Evolutionary conservation across 2,888 invertebrate genomes (phyloP).

Genomic region (Eristalis arbustorum): DNA sequence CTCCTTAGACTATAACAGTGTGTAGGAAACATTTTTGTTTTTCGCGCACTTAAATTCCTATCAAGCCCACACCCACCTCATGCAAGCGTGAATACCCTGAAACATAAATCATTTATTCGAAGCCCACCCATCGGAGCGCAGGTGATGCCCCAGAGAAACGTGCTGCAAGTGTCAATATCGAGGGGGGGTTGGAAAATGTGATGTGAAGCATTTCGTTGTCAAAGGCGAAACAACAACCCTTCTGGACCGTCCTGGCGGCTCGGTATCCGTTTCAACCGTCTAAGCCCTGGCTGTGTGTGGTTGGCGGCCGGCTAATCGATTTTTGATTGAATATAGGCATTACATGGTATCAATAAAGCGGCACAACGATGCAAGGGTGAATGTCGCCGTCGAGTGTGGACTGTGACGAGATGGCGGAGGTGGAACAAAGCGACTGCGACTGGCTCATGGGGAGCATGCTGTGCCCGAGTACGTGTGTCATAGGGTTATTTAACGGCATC

Average conservation of each 20-base stretch:
- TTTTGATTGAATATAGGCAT: slow-evolving; percentile 80
- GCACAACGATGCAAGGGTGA: slow-evolving; percentile 54
- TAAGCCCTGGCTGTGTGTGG: slow-evolving; percentile 9
- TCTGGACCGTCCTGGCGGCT: slow-evolving; percentile 26
- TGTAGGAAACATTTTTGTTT: not conserved
- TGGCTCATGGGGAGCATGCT: slow-evolving; percentile 21
- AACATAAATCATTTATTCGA: slow-evolving; percentile 56
- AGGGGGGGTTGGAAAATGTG: slow-evolving; percentile 27
- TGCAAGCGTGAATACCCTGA: slow-evolving; percentile 21
- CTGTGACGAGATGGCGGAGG: slow-evolving; percentile 31
- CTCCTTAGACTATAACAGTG: not conserved
- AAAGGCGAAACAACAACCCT: slow-evolving; percentile 58
- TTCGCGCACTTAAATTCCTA: not conserved
- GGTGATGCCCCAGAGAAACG: slow-evolving; percentile 48
- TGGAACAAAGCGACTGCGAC: slow-evolving; percentile 49
- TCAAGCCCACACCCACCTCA: slow-evolving; percentile 14
- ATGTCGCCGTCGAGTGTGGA: slow-evolving; percentile 37
- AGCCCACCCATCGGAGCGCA: slow-evolving; percentile 21
- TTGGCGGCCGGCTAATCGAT: slow-evolving; percentile 77
- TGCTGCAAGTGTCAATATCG: slow-evolving; percentile 54
- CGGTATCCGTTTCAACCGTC: slow-evolving; percentile 14
- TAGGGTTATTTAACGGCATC: slow-evolving; percentile 69
- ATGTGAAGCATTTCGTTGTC: slow-evolving; percentile 53
- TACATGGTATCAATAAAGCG: slow-evolving; percentile 69
- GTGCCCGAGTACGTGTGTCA: slow-evolving; percentile 53